A percentile compares a stretch with the other conserved stretches of the same genome.
phyloP scores from a whole-genome alignment of 2,797 vertebrate genomes.

The Fistularia commersonii region DNA sequence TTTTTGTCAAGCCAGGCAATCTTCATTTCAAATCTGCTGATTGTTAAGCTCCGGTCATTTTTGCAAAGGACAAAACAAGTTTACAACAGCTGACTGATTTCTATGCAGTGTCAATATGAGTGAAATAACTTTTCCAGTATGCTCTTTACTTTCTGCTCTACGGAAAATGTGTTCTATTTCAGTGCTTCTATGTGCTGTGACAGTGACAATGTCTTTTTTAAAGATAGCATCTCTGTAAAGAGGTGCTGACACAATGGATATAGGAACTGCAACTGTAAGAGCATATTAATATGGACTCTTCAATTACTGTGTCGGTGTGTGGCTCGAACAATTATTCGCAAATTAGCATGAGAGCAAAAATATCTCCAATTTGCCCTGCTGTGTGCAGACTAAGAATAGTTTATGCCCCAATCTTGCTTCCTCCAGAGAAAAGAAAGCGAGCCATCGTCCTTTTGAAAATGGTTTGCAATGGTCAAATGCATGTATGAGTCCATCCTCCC shows the following conservation, averaged over 20 bases:
- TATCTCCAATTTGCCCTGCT: constrained; percentile 53
- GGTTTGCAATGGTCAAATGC: constrained; percentile 29
- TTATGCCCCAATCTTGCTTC: constrained; percentile 39
- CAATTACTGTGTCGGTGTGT: constrained; percentile 56
- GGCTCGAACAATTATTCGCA: constrained; percentile 64
- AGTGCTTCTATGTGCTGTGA: constrained; percentile 32
- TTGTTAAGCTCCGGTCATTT: constrained; percentile 17
- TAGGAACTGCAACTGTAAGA: constrained; percentile 63
- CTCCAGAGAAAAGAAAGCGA: constrained; percentile 31
- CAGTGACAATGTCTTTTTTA: constrained; percentile 43
- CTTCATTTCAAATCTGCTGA: constrained; percentile 26
- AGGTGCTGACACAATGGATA: constrained; percentile 67
- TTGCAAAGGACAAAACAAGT: constrained; percentile 19
- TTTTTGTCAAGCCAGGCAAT: constrained; percentile 12
- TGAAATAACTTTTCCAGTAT: constrained; percentile 33
- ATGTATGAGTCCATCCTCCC: constrained; percentile 24
- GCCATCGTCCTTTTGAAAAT: constrained; percentile 26
- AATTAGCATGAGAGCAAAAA: constrained; percentile 74
- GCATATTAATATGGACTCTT: constrained; percentile 67
- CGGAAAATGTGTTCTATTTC: constrained; percentile 41
- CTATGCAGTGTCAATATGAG: constrained; percentile 32
- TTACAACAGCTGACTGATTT: constrained; percentile 16
- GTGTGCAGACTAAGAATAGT: constrained; percentile 59
- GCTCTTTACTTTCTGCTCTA: constrained; percentile 17
- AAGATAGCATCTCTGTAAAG: constrained; percentile 63